Evolutionary conservation across 2,113 vertebrate genomes (phyloP).

Genomic region (Vidua macroura): DNA sequence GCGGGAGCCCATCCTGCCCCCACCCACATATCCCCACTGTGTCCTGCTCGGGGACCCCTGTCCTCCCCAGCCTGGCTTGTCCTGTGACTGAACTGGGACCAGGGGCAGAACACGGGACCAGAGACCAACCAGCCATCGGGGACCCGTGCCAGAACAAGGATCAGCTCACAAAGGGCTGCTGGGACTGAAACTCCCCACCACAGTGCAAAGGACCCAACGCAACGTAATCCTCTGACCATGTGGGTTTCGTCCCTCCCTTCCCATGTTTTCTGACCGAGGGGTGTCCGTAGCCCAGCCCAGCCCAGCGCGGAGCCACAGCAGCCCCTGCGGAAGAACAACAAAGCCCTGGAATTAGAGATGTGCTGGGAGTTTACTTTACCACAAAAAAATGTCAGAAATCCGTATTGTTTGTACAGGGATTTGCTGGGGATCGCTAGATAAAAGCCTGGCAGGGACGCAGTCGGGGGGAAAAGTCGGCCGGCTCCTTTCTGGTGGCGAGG

Average conservation of each 20-base stretch:
- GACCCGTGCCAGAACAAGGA: background rate
- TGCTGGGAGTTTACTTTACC: slow-evolving; percentile 55
- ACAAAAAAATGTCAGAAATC: slow-evolving; percentile 63
- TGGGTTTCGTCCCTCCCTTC: background rate
- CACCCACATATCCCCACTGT: background rate
- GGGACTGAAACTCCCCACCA: background rate
- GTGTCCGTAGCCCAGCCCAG: background rate
- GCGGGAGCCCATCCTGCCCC: slow-evolving; percentile 3
- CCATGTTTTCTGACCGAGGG: background rate
- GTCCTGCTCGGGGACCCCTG: background rate
- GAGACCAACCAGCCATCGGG: background rate
- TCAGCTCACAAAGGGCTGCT: background rate
- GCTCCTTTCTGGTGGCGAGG: background rate
- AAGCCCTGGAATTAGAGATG: slow-evolving; percentile 59
- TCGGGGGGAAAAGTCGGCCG: background rate
- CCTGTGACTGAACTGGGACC: background rate
- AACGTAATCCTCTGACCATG: background rate
- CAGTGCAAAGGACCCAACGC: background rate
- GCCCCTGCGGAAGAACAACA: slow-evolving; percentile 49
- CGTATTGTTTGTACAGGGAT: slow-evolving; percentile 62
- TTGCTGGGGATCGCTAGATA: slow-evolving; percentile 55
- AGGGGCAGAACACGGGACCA: background rate
- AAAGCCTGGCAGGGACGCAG: slow-evolving; percentile 49
- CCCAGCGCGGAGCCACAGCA: background rate
- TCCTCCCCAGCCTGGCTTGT: background rate